Evolutionary conservation across 2,888 invertebrate species (phyloP).

Genomic region (Proisotoma minuta): DNA sequence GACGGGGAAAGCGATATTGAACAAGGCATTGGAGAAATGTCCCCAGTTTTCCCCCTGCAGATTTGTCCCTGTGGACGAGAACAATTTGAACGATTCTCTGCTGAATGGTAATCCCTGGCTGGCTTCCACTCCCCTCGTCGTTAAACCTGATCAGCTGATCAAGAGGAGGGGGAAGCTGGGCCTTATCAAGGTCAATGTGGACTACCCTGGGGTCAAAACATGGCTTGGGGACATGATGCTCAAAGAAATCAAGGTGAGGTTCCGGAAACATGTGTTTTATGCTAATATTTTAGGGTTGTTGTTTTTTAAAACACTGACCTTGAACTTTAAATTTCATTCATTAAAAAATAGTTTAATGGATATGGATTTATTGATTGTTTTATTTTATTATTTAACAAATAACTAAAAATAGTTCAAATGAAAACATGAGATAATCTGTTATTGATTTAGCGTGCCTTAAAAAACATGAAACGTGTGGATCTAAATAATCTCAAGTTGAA

Average conservation of each 20-base stretch:
- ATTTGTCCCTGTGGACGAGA: constrained; percentile 73
- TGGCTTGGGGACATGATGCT: constrained; percentile 83
- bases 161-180: constrained; percentile 96
- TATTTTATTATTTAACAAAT: too few relatives aligned
- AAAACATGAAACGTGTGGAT: too few relatives aligned
- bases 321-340: too few relatives aligned
- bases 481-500: too few relatives aligned
- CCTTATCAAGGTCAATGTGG: constrained; percentile 88
- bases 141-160: constrained; percentile 98
- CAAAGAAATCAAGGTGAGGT: constrained; percentile 70
- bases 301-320: too few relatives aligned
- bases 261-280: not conserved
- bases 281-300: too few relatives aligned
- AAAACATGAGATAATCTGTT: too few relatives aligned
- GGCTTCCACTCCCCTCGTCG: constrained; percentile 62
- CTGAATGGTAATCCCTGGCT: constrained; percentile 80
- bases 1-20: constrained; percentile 86
- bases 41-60: constrained; percentile 67
- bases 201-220: constrained; percentile 68
- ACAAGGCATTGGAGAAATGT: constrained; percentile 66
- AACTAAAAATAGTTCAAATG: too few relatives aligned
- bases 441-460: too few relatives aligned
- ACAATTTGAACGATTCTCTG: constrained; percentile 73
- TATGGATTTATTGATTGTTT: too few relatives aligned
- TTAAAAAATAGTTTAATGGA: too few relatives aligned